Percentiles rank a stretch among this genome's conserved stretches.
These are phyloP conservation scores for Drosophila meridiana DNA, from an alignment of 2,888 invertebrate genomes.

Conservation along the genomic window DNA sequence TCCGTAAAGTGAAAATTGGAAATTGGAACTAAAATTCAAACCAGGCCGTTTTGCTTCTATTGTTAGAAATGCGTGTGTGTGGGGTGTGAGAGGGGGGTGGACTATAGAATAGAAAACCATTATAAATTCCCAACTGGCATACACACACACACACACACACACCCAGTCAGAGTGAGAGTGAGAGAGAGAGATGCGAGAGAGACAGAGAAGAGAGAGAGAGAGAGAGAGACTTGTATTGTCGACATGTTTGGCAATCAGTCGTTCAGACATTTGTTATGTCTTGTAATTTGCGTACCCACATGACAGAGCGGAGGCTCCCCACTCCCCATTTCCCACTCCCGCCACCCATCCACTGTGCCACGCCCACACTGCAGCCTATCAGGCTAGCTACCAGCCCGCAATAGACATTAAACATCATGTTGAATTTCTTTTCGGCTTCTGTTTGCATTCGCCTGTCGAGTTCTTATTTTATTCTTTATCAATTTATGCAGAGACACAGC, in stretches of 20 bases:
- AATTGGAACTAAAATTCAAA: conserved; percentile 23
- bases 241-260: conserved; percentile 42
- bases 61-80: conserved; percentile 55
- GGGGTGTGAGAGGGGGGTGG: neutral
- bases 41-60: conserved; percentile 31
- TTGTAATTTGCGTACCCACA: conserved; percentile 72
- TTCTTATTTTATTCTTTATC: conserved; percentile 7
- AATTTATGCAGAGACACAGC: conserved; percentile 10
- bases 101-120: conserved; percentile 12
- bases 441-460: neutral
- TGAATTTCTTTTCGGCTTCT: neutral
- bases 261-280: conserved; percentile 76
- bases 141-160: neutral
- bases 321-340: neutral
- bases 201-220: neutral
- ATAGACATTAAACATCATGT: conserved; percentile 15
- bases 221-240: conserved; percentile 14
- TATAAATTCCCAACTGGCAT: conserved; percentile 14
- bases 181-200: neutral
- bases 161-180: neutral
- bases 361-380: neutral
- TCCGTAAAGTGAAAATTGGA: conserved; percentile 8
- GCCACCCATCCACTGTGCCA: neutral
- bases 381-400: conserved; percentile 3
- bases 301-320: conserved; percentile 20